These are phyloP conservation scores for Drosophila diplacantha DNA, from an alignment of 2,888 invertebrate genomes.

Conservation along the genomic window DNA sequence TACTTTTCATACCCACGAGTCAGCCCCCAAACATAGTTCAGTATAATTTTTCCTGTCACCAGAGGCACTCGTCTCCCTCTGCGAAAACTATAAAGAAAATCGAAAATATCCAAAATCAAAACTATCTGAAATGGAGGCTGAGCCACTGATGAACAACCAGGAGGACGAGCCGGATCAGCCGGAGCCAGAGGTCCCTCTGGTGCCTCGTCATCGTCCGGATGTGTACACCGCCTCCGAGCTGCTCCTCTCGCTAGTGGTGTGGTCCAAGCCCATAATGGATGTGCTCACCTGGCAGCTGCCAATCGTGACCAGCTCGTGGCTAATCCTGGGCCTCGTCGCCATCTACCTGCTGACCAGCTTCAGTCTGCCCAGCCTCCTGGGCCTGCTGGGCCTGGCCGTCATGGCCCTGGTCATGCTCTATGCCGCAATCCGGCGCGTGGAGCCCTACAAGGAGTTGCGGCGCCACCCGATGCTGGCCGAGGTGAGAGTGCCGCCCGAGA, in stretches of 20 bases:
- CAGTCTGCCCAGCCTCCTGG: background rate
- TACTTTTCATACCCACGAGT: background rate
- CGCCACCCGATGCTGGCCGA: background rate
- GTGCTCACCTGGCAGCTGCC: conserved; percentile 3
- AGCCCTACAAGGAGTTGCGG: background rate
- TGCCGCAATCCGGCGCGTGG: background rate
- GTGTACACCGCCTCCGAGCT: background rate
- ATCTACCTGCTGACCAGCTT: background rate
- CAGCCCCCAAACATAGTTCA: background rate
- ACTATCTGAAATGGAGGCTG: background rate
- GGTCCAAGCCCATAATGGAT: background rate
- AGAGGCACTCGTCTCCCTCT: background rate
- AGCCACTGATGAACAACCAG: background rate
- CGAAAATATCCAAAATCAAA: background rate
- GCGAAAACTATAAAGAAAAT: background rate
- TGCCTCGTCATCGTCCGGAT: background rate
- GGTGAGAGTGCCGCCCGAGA: background rate
- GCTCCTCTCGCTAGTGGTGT: fast-evolving
- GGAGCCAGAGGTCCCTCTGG: background rate
- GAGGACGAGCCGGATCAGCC: background rate
- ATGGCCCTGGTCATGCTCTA: background rate
- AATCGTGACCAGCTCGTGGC: background rate
- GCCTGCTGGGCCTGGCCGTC: background rate
- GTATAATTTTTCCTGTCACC: too few species aligned
- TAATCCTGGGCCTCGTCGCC: background rate